phyloP scores from a whole-genome alignment of 1,140 invertebrate species.

The Zaprionus vittiger region DNA sequence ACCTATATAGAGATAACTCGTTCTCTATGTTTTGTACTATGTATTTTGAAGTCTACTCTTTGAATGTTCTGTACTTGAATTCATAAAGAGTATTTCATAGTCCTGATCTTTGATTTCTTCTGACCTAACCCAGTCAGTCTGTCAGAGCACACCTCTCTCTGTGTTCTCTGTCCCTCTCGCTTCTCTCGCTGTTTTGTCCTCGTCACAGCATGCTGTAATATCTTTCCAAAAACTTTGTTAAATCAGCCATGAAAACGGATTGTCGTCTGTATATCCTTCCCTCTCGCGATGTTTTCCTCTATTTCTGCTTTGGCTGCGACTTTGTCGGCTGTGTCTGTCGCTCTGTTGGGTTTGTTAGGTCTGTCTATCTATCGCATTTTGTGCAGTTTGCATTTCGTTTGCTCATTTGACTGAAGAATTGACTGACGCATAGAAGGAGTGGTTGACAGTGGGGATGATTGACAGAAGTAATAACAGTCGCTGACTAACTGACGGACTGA shows the following conservation, averaged over 20 bases:
- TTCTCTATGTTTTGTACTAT: not conserved
- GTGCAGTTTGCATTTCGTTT: slow-evolving; percentile 71
- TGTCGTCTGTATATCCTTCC: slow-evolving; percentile 59
- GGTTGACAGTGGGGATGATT: not conserved
- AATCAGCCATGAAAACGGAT: slow-evolving; percentile 81
- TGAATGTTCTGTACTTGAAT: not conserved
- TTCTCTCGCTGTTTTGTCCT: slow-evolving; percentile 23
- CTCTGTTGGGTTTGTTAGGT: not conserved
- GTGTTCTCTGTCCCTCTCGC: not conserved
- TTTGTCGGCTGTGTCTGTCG: not conserved
- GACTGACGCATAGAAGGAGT: slow-evolving; percentile 25
- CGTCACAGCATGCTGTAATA: slow-evolving; percentile 46
- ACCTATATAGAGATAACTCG: too few species aligned
- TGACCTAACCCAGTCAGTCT: not conserved
- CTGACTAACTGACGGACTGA: slow-evolving; percentile 11
- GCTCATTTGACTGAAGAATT: slow-evolving; percentile 71
- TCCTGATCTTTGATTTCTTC: not conserved
- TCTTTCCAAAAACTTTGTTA: slow-evolving; percentile 70
- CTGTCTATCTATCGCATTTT: slow-evolving; percentile 21
- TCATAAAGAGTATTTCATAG: slow-evolving; percentile 13
- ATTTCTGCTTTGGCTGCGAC: not conserved
- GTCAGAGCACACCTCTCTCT: too few species aligned
- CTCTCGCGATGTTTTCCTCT: not conserved
- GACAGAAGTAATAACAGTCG: slow-evolving; percentile 5
- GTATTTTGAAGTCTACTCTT: not conserved